Evolutionary conservation across 2,113 vertebrate genomes (phyloP).

Genomic region (Sylvietta virens): DNA sequence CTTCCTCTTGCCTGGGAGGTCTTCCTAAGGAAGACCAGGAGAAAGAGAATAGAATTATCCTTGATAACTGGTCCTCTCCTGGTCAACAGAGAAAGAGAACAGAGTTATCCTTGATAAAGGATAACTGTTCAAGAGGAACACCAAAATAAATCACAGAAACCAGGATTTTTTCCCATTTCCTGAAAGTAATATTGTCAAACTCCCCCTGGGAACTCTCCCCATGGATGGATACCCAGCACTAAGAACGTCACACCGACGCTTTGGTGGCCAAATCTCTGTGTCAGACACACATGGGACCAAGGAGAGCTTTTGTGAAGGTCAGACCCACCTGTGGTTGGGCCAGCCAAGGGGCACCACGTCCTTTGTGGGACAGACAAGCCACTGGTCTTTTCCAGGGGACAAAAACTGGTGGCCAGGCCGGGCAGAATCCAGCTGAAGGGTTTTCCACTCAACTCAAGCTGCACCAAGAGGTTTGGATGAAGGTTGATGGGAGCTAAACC

Average conservation of each 20-base stretch:
- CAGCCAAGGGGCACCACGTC: not conserved
- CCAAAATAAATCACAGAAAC: not conserved
- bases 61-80: not conserved
- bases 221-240: not conserved
- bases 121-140: not conserved
- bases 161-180: not conserved
- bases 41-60: not conserved
- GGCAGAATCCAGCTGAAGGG: not conserved
- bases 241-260: not conserved
- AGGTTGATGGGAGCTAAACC: not conserved
- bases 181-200: not conserved
- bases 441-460: rapidly evolving
- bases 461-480: not conserved
- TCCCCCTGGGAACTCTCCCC: not conserved
- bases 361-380: not conserved
- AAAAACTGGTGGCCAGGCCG: not conserved
- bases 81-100: not conserved
- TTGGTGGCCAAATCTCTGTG: not conserved
- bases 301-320: not conserved
- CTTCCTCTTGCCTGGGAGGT: not conserved
- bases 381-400: not conserved
- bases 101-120: not conserved
- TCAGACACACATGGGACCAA: not conserved
- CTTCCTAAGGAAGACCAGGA: not conserved
- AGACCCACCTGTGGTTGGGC: not conserved